These are phyloP conservation scores for Sander lucioperca DNA, from an alignment of 2,113 vertebrate species.

Conservation along the genomic window DNA sequence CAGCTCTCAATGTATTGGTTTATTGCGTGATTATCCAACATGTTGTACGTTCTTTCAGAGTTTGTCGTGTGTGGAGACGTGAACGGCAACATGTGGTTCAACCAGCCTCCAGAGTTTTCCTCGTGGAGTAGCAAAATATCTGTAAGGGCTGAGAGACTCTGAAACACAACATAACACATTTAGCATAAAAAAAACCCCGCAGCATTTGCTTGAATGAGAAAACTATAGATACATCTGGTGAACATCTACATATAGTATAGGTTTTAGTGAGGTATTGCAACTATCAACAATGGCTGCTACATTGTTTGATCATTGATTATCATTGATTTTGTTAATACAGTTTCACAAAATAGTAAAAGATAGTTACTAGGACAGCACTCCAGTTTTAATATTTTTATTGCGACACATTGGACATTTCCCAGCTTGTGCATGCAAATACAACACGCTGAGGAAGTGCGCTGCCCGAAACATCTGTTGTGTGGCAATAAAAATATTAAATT, in stretches of 20 bases:
- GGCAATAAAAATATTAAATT: too few species aligned
- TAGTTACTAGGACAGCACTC: too few species aligned
- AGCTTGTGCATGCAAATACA: too few species aligned
- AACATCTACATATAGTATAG: too few species aligned
- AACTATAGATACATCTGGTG: neutral
- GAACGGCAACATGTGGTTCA: slow-evolving; percentile 84
- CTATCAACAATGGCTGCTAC: neutral
- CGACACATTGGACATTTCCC: too few species aligned
- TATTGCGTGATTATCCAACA: neutral
- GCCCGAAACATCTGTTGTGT: too few species aligned
- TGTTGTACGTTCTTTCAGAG: slow-evolving; percentile 57
- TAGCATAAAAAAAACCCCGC: too few species aligned
- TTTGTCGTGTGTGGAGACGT: slow-evolving; percentile 82
- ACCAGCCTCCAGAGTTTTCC: slow-evolving; percentile 26
- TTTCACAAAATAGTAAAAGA: neutral
- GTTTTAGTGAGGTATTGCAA: neutral
- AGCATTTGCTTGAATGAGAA: neutral
- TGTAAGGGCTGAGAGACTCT: slow-evolving; percentile 63
- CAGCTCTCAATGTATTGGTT: neutral
- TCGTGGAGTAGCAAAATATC: slow-evolving; percentile 72
- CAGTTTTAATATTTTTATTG: too few species aligned
- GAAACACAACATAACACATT: neutral
- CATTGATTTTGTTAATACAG: neutral
- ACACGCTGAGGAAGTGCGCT: too few species aligned
- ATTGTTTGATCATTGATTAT: neutral